Evolutionary conservation across 2,797 vertebrate genomes (phyloP).

Genomic region (Naso thynnoides): DNA sequence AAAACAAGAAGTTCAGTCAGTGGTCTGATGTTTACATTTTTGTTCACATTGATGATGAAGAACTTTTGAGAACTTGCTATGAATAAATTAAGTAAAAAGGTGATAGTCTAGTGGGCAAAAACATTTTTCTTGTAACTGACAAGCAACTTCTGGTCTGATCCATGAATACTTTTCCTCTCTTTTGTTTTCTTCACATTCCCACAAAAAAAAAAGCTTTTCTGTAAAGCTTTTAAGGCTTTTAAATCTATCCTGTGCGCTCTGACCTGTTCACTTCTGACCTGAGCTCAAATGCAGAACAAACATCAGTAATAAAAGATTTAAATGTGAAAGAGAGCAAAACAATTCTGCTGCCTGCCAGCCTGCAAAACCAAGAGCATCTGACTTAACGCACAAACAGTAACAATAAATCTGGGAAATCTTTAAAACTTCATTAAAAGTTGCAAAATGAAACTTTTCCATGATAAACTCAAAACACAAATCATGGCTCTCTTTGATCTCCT

Average conservation of each 20-base stretch:
- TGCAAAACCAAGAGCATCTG: background rate
- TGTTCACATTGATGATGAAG: background rate
- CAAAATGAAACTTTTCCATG: background rate
- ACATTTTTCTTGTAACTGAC: background rate
- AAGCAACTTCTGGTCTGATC: background rate
- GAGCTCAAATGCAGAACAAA: conserved; percentile 6
- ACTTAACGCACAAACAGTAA: background rate
- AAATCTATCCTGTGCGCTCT: background rate
- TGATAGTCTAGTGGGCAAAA: background rate
- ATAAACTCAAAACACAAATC: background rate
- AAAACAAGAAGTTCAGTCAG: background rate
- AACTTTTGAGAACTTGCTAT: conserved; percentile 1
- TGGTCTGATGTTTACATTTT: background rate
- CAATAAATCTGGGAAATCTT: background rate
- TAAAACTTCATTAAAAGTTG: background rate
- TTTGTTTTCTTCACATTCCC: too few species aligned
- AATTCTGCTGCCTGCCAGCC: background rate
- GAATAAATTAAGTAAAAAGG: conserved; percentile 10
- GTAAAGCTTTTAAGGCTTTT: too few species aligned
- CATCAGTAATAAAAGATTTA: background rate
- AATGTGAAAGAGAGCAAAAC: background rate
- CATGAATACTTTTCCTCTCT: background rate
- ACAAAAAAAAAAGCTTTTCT: too few species aligned
- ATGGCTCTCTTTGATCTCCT: background rate
- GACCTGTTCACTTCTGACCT: background rate